Evolutionary conservation across 2,888 invertebrate species (phyloP).

Genomic region (Cosmopolites sordidus): DNA sequence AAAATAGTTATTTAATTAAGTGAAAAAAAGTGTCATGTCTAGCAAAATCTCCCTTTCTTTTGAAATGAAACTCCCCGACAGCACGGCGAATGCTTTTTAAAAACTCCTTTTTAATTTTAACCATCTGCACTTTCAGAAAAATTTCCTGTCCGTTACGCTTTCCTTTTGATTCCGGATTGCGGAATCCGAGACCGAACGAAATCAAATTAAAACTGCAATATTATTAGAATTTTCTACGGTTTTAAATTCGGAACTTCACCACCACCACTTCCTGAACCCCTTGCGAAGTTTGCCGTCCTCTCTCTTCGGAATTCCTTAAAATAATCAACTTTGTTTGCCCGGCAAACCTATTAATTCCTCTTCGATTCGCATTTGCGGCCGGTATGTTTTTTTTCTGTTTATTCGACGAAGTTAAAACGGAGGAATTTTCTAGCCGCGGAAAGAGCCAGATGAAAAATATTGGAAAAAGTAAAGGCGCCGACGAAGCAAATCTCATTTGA

Average conservation of each 20-base stretch:
- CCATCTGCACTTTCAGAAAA: not conserved
- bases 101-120: not conserved
- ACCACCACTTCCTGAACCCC: not conserved
- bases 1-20: not conserved
- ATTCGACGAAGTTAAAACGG: not conserved
- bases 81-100: not conserved
- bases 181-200: not conserved
- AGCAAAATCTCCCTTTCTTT: not conserved
- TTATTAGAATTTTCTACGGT: slow-evolving; percentile 1
- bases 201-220: slow-evolving; percentile 1
- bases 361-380: not conserved
- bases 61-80: not conserved
- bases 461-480: not conserved
- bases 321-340: not conserved
- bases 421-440: not conserved
- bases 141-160: not conserved
- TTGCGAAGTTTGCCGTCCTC: not conserved
- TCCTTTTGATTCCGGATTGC: not conserved
- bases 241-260: not conserved
- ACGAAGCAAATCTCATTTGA: not conserved
- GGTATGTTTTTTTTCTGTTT: not conserved
- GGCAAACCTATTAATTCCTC: not conserved
- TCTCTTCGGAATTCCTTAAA: not conserved
- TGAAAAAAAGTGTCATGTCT: not conserved
- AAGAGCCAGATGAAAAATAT: not conserved